These are phyloP conservation scores for Pampusana beccarii DNA, from an alignment of 2,113 vertebrate species.

Conservation along the genomic window DNA sequence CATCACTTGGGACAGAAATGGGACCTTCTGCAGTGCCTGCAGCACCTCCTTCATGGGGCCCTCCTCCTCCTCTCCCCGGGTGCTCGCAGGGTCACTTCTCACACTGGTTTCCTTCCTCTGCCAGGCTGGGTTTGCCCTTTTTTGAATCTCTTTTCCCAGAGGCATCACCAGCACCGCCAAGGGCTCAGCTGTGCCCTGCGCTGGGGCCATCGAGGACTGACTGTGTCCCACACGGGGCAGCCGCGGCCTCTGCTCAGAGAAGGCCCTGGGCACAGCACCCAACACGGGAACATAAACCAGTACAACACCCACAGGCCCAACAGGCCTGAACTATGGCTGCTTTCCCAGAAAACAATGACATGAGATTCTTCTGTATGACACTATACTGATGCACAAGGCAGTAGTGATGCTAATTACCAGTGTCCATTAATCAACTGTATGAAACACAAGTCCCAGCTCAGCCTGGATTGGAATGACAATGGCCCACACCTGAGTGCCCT, in stretches of 20 bases:
- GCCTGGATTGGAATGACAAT: not conserved
- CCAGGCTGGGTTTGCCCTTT: not conserved
- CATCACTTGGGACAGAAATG: not conserved
- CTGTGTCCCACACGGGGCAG: not conserved
- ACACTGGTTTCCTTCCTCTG: not conserved
- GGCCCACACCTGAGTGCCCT: not conserved
- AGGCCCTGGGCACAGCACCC: not conserved
- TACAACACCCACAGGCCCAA: not conserved
- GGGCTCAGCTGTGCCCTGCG: not conserved
- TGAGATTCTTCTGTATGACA: not conserved
- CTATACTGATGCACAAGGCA: not conserved
- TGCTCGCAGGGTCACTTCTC: not conserved
- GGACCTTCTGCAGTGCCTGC: not conserved
- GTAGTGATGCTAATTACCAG: not conserved
- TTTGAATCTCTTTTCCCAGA: not conserved
- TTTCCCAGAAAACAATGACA: not conserved
- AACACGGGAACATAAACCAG: not conserved
- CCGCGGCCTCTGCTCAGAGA: not conserved
- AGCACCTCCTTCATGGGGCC: not conserved
- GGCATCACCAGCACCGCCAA: not conserved
- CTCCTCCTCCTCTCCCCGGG: not conserved
- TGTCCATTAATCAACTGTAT: not conserved
- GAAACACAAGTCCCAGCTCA: not conserved
- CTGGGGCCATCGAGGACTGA: fast-evolving
- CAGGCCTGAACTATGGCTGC: not conserved